phyloP scores from a whole-genome alignment of 2,888 invertebrate genomes.

The Nymphalis polychloros region DNA sequence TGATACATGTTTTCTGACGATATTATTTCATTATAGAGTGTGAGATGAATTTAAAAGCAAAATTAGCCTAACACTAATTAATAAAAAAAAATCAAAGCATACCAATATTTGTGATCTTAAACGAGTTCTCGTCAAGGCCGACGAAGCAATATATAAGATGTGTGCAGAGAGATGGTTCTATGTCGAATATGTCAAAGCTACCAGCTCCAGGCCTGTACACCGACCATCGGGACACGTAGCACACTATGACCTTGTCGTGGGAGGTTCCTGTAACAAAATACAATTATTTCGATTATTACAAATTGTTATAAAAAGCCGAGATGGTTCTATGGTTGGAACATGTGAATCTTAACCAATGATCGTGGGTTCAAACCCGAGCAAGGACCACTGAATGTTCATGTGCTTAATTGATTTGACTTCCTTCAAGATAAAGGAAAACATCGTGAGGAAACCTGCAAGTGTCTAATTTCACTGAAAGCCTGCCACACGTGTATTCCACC shows the following conservation, averaged over 20 bases:
- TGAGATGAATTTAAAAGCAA: background rate
- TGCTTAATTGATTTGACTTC: too few species aligned
- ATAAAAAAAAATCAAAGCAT: constrained; percentile 43
- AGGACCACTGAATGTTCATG: too few species aligned
- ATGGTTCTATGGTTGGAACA: too few species aligned
- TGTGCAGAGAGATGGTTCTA: constrained; percentile 89
- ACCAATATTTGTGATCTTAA: constrained; percentile 87
- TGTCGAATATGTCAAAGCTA: constrained; percentile 84
- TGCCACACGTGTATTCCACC: too few species aligned
- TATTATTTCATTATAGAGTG: too few species aligned
- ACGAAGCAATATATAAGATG: constrained; percentile 92
- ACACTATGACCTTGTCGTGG: constrained; percentile 89
- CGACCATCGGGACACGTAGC: constrained; percentile 91
- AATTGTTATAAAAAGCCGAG: too few species aligned
- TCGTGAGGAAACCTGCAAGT: too few species aligned
- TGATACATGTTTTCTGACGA: too few species aligned
- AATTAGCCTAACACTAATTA: background rate
- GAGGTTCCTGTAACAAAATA: constrained; percentile 79
- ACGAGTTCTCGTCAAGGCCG: constrained; percentile 85
- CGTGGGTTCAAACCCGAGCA: too few species aligned
- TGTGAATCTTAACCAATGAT: too few species aligned
- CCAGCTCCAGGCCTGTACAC: constrained; percentile 86
- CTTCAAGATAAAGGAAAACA: too few species aligned
- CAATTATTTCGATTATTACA: background rate
- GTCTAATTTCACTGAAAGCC: too few species aligned